Evolutionary conservation across 1,140 invertebrate species (phyloP), one percentile per base, ranked within the genome.

Genomic region (Nixonia krombeini): DNA sequence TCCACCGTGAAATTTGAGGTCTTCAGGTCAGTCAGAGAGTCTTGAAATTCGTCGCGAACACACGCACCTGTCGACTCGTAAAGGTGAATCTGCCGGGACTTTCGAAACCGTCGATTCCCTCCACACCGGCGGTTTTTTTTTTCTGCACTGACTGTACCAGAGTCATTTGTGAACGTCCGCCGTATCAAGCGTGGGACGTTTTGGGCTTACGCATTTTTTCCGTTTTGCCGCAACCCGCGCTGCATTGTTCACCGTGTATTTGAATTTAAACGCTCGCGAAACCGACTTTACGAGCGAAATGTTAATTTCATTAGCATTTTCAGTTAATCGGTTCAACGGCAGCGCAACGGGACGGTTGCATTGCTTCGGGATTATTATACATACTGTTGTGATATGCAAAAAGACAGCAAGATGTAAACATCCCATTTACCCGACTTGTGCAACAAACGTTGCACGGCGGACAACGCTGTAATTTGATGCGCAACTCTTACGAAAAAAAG

Each of bases 21-120:
- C 76, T 80, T 42, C 65, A 67, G 75, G n/a, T n/a, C n/a, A n/a
- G 76, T 79, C 76, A 72, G 50, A 23, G 50, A 61, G 69, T 70
- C 69, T 74, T 42, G 37, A 17, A 53, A 70, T 40, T 37, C 52
- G 62, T 28, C 45, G 35, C 25, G 41, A 42, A 23, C 53, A 58
- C 65, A 72, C 46, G 47, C 67, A 70, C 70, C 66, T 69, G 66
- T 63, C 45, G 51, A 25, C 50, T 42, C 25, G 50, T n/a, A n/a
- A 70, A 61, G 67, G 55, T 65, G 57, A 59, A 59, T 51, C 55
- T 46, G 44, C 13, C 53, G 53, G 52, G 53, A 55, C 59, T 69
- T 58, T 62, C 53, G 25, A 69, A 37, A 51, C 41, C 28, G 57
- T 70, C 45, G 41, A 3, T 7, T 12, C 10, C 9, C 33, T 33